These are phyloP conservation scores for Cochlearius cochlearius DNA, from an alignment of 2,113 vertebrate genomes.

Conservation along the genomic window DNA sequence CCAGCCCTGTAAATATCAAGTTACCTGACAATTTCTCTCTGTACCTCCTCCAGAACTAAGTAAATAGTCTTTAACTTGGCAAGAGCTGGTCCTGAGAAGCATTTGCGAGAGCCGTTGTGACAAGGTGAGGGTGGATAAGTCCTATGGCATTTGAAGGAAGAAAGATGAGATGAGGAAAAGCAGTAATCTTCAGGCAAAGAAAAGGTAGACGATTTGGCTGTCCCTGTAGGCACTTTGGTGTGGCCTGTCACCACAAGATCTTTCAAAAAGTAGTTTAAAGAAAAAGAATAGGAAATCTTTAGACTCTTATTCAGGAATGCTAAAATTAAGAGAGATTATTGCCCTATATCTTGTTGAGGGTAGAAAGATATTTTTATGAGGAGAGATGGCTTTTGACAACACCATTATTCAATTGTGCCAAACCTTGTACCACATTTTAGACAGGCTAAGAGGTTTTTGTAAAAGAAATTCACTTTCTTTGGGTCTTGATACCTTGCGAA, in stretches of 20 bases:
- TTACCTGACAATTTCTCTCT: not conserved
- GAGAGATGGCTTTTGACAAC: not conserved
- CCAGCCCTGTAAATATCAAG: not conserved
- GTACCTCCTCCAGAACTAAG: not conserved
- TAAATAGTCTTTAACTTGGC: constrained; percentile 1
- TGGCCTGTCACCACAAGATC: not conserved
- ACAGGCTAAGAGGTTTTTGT: not conserved
- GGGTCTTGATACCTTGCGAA: not conserved
- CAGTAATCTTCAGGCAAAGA: not conserved
- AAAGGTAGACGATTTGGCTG: not conserved
- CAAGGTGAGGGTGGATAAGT: not conserved
- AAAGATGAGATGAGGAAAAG: constrained; percentile 1
- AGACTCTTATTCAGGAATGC: not conserved
- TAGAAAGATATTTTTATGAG: not conserved
- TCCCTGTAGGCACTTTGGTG: not conserved
- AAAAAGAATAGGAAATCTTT: not conserved
- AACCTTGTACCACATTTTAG: not conserved
- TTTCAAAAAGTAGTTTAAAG: not conserved
- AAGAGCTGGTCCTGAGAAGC: not conserved
- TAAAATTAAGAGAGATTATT: not conserved
- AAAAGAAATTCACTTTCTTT: not conserved
- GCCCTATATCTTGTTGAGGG: not conserved
- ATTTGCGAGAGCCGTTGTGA: not conserved
- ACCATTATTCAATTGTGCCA: not conserved
- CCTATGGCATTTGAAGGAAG: not conserved